Base-by-base conservation (phyloP, 1,140 invertebrate genomes). In the Ericerus pela region DNA sequence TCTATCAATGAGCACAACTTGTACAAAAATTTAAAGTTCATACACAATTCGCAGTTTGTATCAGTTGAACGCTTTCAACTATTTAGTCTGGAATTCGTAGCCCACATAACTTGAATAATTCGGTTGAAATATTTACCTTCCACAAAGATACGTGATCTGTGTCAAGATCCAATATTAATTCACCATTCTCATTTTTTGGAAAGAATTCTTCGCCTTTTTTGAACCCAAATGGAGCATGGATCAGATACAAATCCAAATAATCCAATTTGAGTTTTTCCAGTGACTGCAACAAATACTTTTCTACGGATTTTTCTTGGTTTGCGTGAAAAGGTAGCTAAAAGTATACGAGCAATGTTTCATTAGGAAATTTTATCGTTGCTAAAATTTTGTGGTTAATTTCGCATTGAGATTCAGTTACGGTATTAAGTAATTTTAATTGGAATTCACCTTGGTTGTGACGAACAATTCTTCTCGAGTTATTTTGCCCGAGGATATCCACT, bases 191-290 rank as follows among this genome's bases (percentile, higher is more conserved):
- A 38, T 63, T 55, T 24, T 51, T 55, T 36, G 59, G 69, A 52
- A 51, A 63, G 18, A 62, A 41, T 31, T 57, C 57, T 8, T 51
- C 59, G 26, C 59, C 58, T 53, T 55, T 83, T 70, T 80, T 74
- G 60, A 80, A 82, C 11, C 77, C 82, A 66, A 87, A 84, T 0
- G 90, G 88, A 26, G 79, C 77, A 60, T 93, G 88, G 53, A 92
- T 75, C 10, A 93, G 70, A 67, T 89, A 92, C 55, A 93, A 72
- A 65, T 94, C 89, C 2, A 93, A 67, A 65, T 92, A 93, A 55
- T 83, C 77, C 53, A 88, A 64, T 59, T 82, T 76, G 14, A 92
- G 69, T 33, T 76, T 77, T 51, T 77, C 69, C 26, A 93, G 67
- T 0, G 88, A 90, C 53, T 80, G 68, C 31, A 79, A 78, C 18